A percentile compares a stretch with the other conserved stretches of the same genome.
Conservation (phyloP, 2,113 vertebrate species). For the Smithornis capensis region DNA sequence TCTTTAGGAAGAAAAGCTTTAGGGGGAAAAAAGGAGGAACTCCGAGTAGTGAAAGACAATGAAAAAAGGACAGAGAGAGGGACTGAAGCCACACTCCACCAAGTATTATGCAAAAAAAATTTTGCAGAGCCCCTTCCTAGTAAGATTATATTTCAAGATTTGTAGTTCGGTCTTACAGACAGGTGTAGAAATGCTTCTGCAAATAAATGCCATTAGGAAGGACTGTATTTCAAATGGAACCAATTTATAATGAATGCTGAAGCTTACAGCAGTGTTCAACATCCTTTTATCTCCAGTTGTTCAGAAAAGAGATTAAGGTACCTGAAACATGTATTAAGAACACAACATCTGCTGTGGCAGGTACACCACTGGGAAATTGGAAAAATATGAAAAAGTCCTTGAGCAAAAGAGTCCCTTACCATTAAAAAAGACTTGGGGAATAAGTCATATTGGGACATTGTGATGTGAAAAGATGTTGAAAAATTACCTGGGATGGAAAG, state of each 20-base stretch:
- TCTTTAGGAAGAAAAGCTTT: not conserved
- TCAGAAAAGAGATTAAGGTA: constrained; percentile 10
- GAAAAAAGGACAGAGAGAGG: not conserved
- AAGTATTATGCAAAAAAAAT: not conserved
- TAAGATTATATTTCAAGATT: not conserved
- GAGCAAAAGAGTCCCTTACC: not conserved
- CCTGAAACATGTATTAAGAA: not conserved
- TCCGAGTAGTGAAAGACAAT: not conserved
- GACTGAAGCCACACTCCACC: not conserved
- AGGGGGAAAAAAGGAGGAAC: not conserved
- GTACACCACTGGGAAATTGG: not conserved
- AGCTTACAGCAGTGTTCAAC: not conserved
- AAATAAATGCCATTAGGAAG: constrained; percentile 6
- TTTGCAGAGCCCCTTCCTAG: not conserved
- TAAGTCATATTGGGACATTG: not conserved
- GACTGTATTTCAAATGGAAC: not conserved
- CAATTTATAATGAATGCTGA: not conserved
- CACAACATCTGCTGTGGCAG: not conserved
- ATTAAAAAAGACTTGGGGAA: not conserved
- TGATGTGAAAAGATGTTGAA: not conserved
- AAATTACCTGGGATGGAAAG: not conserved
- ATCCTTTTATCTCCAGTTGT: not conserved
- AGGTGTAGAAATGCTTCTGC: not conserved
- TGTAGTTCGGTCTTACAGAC: not conserved
- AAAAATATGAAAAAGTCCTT: not conserved